Percentiles rank a stretch among this genome's conserved stretches.
Conservation (phyloP, 2,797 vertebrate genomes). For the Carapus acus region DNA sequence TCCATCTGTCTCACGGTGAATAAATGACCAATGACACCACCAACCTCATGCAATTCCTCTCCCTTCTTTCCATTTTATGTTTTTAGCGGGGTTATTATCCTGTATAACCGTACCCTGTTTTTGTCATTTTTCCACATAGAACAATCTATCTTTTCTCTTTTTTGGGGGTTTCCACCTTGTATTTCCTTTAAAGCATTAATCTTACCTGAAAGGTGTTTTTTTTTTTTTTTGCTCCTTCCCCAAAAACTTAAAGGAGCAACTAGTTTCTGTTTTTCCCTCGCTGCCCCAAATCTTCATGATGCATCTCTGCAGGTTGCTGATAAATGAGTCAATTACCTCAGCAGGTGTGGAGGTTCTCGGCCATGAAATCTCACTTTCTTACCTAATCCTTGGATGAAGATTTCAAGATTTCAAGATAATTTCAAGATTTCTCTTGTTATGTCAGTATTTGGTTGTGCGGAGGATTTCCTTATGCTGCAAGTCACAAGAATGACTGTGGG, state of each 20-base stretch:
- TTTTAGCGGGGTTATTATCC: conserved; percentile 14
- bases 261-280: neutral
- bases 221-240: too few species aligned
- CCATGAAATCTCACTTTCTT: neutral
- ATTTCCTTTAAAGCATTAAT: neutral
- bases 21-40: conserved; percentile 21
- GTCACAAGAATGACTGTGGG: too few species aligned
- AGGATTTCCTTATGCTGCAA: too few species aligned
- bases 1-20: conserved; percentile 11
- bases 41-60: conserved; percentile 10
- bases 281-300: neutral
- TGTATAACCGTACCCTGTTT: neutral
- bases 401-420: too few species aligned
- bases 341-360: neutral
- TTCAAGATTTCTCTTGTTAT: too few species aligned
- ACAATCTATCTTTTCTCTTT: conserved; percentile 1
- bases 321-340: neutral
- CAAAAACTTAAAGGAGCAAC: conserved; percentile 1
- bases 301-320: neutral
- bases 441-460: too few species aligned
- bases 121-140: conserved; percentile 3
- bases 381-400: neutral
- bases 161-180: conserved; percentile 1
- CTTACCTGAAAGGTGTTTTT: neutral
- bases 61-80: neutral